A percentile compares a stretch with the other conserved stretches of the same genome.
phyloP scores from a whole-genome alignment of 2,113 vertebrate genomes.

The Machaerirhynchus nigripectus region DNA sequence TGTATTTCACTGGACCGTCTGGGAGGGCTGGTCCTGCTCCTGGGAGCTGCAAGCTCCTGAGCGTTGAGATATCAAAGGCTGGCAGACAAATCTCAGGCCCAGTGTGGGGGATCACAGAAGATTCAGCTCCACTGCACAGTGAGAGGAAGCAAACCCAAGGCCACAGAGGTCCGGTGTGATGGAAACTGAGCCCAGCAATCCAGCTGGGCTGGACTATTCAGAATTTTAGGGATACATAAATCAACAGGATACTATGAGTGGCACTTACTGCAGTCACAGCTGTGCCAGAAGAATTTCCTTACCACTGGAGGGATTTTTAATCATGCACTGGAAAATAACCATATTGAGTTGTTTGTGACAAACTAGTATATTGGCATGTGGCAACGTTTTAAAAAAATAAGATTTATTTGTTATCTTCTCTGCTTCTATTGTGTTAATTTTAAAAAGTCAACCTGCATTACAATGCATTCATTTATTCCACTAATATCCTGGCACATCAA shows the following conservation, averaged over 20 bases:
- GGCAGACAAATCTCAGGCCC: not conserved
- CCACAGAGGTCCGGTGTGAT: not conserved
- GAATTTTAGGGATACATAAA: not conserved
- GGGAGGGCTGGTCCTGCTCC: not conserved
- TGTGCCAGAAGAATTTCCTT: not conserved
- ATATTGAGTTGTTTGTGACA: not conserved
- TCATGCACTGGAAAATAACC: not conserved
- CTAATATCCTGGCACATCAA: not conserved
- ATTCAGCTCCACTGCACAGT: rapidly evolving
- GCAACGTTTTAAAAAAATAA: not conserved
- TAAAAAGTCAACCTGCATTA: not conserved
- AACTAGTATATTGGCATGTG: not conserved
- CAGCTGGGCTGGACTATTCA: not conserved
- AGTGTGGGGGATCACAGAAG: not conserved
- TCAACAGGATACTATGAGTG: not conserved
- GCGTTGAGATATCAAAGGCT: not conserved
- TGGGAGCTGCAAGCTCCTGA: not conserved
- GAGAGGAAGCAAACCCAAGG: not conserved
- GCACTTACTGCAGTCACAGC: not conserved
- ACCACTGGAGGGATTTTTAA: not conserved
- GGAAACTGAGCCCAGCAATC: not conserved
- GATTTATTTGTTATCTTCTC: not conserved
- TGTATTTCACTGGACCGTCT: not conserved
- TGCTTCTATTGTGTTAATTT: not conserved
- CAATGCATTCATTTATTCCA: not conserved